A percentile compares a stretch with the other conserved stretches of the same genome.
phyloP scores from a whole-genome alignment of 2,888 invertebrate species.

The Drosophila multiciliata region DNA sequence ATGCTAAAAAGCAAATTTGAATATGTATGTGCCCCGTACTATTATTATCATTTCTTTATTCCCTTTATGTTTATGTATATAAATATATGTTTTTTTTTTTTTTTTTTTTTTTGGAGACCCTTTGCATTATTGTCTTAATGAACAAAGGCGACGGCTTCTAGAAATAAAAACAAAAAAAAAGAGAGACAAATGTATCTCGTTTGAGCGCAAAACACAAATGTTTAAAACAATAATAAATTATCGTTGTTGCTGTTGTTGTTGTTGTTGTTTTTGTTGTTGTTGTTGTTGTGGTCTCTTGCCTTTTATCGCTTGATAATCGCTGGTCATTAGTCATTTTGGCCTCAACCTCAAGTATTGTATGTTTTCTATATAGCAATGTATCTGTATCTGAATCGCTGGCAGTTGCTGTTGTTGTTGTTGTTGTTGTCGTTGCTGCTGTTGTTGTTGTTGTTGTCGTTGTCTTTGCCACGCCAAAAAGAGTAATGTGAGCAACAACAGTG shows the following conservation, averaged over 20 bases:
- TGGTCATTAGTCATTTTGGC: constrained; percentile 83
- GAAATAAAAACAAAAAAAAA: not conserved
- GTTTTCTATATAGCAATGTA: constrained; percentile 76
- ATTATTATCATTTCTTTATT: constrained; percentile 9
- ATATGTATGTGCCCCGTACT: constrained; percentile 42
- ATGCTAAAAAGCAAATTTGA: constrained; percentile 48
- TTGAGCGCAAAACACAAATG: constrained; percentile 81
- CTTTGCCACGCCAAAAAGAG: constrained; percentile 77
- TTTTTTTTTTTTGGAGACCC: constrained; percentile 33
- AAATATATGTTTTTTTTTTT: constrained; percentile 16
- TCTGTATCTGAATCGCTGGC: constrained; percentile 65
- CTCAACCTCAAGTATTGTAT: constrained; percentile 79
- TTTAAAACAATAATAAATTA: constrained; percentile 82
- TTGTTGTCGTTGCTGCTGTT: constrained; percentile 42
- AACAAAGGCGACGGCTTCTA: constrained; percentile 64
- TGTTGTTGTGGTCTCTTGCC: constrained; percentile 64
- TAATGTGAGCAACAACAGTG: constrained; percentile 80
- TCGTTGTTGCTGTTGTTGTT: constrained; percentile 50
- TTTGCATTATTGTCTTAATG: constrained; percentile 71
- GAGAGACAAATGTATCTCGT: constrained; percentile 78
- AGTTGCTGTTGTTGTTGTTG: constrained; percentile 38
- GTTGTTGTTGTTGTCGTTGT: constrained; percentile 25
- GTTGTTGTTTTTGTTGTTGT: constrained; percentile 35
- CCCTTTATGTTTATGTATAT: constrained; percentile 18
- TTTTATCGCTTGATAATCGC: constrained; percentile 83